Evolutionary conservation across 2,888 invertebrate genomes (phyloP), one percentile per base, ranked within the genome.

Genomic region (Brassicogethes aeneus): DNA sequence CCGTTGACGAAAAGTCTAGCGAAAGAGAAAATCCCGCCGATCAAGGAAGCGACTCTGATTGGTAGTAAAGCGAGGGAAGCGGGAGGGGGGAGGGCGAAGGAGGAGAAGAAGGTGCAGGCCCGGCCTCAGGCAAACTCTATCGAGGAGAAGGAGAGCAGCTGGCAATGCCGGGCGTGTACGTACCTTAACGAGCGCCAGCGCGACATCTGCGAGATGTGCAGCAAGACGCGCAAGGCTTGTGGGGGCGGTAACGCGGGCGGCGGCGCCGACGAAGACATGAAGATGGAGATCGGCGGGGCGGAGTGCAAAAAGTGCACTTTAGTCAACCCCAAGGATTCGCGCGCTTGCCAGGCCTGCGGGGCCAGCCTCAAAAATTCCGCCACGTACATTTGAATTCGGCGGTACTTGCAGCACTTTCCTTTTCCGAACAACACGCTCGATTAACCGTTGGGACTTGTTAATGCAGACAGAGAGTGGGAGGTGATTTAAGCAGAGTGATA

Each of bases 291-390:
- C 7, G 85, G 86, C 0, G 85, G 85, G 0, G 72, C 81, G 36
- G 80, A 85, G 60, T 87, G 87, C 51, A 80, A 81, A 0, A 69
- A 77, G 16, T 87, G 87, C 61, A 87, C 87, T 2, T 69, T 85
- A 35, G 83, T 87, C 30, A 87, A 87, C 59, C 74, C 76, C 34
- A 75, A 77, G 54, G 77, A 77, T 39, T 78, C 77, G 3, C 70
- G 69, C 29, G 60, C 59, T 7, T 87, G 87, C 60, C 79, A 78
- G 52, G 85, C 81, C 13, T 87, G 87, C 62, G 74, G 72, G 14
- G 70, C 74, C 3, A 79, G 77, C 57, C 69, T 86, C 33, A 74
- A 81, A 56, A 78, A 82, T 66, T 85, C 85, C 41, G 83, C 85
- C 29, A 86, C 85, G 36, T 86, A 86, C 57, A 85, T 85, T 55